Percentiles rank a stretch among this genome's conserved stretches.
phyloP scores from a whole-genome alignment of 2,797 vertebrate genomes.

The Xiphorhynchus erythropygius region DNA sequence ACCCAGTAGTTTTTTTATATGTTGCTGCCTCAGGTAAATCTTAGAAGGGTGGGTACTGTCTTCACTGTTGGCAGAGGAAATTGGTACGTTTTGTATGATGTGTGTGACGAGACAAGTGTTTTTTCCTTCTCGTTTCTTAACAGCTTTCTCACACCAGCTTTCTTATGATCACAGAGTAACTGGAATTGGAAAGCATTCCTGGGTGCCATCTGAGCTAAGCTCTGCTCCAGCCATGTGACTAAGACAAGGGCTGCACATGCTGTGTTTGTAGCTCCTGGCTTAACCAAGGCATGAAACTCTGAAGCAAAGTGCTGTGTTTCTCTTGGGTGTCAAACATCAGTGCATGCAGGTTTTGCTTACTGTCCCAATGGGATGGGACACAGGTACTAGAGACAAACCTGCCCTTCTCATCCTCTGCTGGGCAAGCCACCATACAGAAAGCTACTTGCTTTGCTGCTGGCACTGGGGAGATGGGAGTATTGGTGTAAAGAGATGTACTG shows the following conservation, averaged over 20 bases:
- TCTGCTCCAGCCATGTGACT: not conserved
- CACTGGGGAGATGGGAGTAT: fast-evolving
- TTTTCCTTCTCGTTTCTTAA: not conserved
- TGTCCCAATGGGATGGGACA: fast-evolving
- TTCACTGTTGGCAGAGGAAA: not conserved
- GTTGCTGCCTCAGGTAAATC: not conserved
- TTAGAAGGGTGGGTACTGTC: not conserved
- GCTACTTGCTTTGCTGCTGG: not conserved
- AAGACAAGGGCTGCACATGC: not conserved
- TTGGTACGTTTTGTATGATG: fast-evolving
- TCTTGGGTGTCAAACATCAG: not conserved
- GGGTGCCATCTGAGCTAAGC: not conserved
- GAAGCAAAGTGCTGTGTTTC: not conserved
- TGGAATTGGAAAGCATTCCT: slow-evolving; percentile 17
- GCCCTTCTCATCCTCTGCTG: not conserved
- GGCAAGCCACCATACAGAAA: fast-evolving
- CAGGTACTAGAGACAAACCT: not conserved
- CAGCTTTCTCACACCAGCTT: not conserved
- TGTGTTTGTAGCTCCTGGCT: not conserved
- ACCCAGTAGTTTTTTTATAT: not conserved
- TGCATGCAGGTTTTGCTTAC: not conserved
- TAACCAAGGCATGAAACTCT: not conserved
- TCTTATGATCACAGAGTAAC: not conserved
- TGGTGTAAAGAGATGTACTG: fast-evolving
- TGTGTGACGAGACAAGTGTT: not conserved